phyloP scores from a whole-genome alignment of 1,140 invertebrate genomes.

The Bacillus rossius region DNA sequence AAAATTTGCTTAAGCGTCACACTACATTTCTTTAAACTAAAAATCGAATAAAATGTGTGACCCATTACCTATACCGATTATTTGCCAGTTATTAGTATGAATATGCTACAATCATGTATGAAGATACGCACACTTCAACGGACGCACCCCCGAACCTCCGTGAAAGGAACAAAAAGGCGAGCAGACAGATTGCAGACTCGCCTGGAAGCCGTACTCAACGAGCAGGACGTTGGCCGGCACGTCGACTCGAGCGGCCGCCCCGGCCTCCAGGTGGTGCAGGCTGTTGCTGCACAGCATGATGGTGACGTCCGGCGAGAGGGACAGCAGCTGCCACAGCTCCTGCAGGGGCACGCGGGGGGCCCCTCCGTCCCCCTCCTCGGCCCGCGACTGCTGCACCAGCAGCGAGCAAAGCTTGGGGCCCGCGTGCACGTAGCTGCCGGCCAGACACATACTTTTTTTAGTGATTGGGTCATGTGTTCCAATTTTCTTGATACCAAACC shows the following conservation, averaged over 20 bases:
- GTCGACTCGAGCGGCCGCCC: conserved; percentile 37
- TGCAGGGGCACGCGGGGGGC: conserved; percentile 26
- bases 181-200: conserved; percentile 34
- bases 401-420: conserved; percentile 55
- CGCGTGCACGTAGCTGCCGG: conserved; percentile 43
- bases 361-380: conserved; percentile 2
- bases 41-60: no score
- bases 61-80: no score
- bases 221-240: conserved; percentile 54
- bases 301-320: conserved; percentile 47
- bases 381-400: conserved; percentile 37
- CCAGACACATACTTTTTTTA: no score
- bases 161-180: no score
- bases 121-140: no score
- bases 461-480: no score
- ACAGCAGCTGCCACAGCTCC: conserved; percentile 49
- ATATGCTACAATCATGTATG: no score
- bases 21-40: no score
- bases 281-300: conserved; percentile 54
- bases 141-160: no score
- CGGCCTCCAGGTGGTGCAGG: conserved; percentile 37
- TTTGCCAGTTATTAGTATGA: no score
- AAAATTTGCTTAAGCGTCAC: no score
- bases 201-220: conserved; percentile 61
- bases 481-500: no score